Evolutionary conservation across 2,888 invertebrate species (phyloP).

Genomic region (Chirona hameri): DNA sequence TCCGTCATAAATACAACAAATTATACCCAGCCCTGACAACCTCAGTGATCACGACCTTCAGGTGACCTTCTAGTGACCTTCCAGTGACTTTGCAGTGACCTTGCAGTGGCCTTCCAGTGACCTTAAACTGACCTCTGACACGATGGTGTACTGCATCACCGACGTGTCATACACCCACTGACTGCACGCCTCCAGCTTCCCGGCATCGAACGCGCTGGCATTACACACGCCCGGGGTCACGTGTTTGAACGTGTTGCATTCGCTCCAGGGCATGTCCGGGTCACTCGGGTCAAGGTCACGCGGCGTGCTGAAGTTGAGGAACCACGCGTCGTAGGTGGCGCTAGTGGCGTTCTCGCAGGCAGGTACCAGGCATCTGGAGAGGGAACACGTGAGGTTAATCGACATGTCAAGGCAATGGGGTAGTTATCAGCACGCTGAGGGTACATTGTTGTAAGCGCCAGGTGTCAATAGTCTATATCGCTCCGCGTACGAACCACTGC

Average conservation of each 20-base stretch:
- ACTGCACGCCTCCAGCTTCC: not conserved
- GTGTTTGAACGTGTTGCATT: not conserved
- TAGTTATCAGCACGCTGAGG: not conserved
- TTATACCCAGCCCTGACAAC: no score
- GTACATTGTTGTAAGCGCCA: not conserved
- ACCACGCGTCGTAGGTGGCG: constrained; percentile 2
- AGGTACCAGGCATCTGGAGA: not conserved
- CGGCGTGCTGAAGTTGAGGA: not conserved
- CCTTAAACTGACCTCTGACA: not conserved
- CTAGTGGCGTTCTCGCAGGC: not conserved
- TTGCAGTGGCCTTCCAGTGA: no score
- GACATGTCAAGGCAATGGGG: not conserved
- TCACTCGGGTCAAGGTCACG: not conserved
- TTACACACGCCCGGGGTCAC: not conserved
- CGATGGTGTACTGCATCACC: not conserved
- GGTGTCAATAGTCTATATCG: not conserved
- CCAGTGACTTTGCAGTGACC: no score
- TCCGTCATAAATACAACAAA: no score
- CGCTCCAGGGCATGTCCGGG: not conserved
- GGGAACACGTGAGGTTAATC: not conserved
- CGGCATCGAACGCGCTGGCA: not conserved
- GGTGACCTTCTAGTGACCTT: no score
- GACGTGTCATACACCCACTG: not conserved
- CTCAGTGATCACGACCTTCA: no score
- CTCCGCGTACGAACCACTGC: not conserved